Conservation (phyloP, 2,797 vertebrate genomes). For the Sternarchorhynchus goeldii region DNA sequence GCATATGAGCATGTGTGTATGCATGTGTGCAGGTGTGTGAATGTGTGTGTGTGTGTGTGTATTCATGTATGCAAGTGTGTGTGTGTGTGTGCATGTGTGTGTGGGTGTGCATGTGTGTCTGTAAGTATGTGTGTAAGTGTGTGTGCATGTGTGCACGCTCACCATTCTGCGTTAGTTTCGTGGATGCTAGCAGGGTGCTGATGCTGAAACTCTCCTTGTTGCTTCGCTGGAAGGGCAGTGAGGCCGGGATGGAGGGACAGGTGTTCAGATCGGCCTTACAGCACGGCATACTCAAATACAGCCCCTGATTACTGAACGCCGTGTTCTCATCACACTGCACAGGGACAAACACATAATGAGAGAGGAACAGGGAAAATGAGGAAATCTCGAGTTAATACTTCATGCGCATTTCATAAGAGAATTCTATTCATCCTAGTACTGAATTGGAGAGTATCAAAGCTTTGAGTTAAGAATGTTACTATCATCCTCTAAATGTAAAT, state of each 20-base stretch:
- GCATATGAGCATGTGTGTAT: too few relatives aligned
- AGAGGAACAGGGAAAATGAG: neutral
- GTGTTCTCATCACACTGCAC: slow-evolving; percentile 94
- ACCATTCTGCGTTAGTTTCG: slow-evolving; percentile 99
- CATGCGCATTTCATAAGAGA: neutral
- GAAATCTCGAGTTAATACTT: neutral
- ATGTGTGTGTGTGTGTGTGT: too few relatives aligned
- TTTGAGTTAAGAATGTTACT: too few relatives aligned
- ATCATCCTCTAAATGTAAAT: too few relatives aligned
- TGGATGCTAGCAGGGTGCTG: slow-evolving; percentile 94
- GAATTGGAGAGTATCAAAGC: neutral
- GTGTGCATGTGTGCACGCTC: slow-evolving; percentile 36
- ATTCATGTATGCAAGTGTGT: too few relatives aligned
- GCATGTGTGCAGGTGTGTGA: too few relatives aligned
- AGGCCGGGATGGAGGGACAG: slow-evolving; percentile 93
- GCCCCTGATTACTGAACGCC: slow-evolving; percentile 95
- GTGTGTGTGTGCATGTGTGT: too few relatives aligned
- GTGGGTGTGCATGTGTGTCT: neutral
- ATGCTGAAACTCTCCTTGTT: slow-evolving; percentile 96
- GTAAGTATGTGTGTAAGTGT: too few relatives aligned
- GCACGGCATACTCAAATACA: slow-evolving; percentile 96
- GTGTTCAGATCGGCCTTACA: slow-evolving; percentile 97
- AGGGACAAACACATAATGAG: neutral
- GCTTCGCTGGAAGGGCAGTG: slow-evolving; percentile 91
- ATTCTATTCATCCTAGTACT: neutral